These are phyloP conservation scores for Pagetopsis macropterus DNA, from an alignment of 2,797 vertebrate genomes.

Conservation along the genomic window DNA sequence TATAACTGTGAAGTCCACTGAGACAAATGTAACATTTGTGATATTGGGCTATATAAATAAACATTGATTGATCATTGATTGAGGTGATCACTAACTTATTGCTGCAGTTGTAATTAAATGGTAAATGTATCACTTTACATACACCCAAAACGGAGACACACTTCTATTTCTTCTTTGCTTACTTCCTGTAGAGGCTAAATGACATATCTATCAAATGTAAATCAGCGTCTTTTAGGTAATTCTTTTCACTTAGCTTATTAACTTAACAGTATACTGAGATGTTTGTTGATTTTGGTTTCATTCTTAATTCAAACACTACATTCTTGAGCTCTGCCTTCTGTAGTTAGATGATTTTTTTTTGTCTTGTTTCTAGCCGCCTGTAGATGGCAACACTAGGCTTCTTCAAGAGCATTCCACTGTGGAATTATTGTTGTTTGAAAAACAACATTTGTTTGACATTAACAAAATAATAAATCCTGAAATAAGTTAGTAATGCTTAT, in stretches of 20 bases:
- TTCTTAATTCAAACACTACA: background rate
- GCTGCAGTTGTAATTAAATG: slow-evolving; percentile 81
- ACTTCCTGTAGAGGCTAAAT: background rate
- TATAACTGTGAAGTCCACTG: no score
- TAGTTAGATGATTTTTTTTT: background rate
- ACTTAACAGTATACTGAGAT: background rate
- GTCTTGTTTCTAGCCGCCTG: slow-evolving; percentile 28
- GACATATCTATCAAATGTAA: slow-evolving; percentile 6
- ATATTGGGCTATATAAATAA: no score
- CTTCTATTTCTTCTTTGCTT: slow-evolving; percentile 23
- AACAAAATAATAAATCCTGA: background rate
- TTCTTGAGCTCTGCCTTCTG: background rate
- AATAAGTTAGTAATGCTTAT: background rate
- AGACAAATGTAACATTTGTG: no score
- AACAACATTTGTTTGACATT: background rate
- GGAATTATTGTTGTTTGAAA: background rate
- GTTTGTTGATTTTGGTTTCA: background rate
- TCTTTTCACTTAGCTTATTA: background rate
- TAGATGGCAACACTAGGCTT: slow-evolving; percentile 51
- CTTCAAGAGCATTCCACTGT: background rate
- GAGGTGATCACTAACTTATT: slow-evolving; percentile 75
- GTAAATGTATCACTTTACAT: slow-evolving; percentile 78
- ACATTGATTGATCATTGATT: no score
- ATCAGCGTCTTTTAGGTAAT: background rate
- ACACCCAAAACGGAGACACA: slow-evolving; percentile 54